Evolutionary conservation across 2,888 invertebrate genomes (phyloP), one percentile per base, ranked within the genome.

Genomic region (Leptarthrus brevirostris): DNA sequence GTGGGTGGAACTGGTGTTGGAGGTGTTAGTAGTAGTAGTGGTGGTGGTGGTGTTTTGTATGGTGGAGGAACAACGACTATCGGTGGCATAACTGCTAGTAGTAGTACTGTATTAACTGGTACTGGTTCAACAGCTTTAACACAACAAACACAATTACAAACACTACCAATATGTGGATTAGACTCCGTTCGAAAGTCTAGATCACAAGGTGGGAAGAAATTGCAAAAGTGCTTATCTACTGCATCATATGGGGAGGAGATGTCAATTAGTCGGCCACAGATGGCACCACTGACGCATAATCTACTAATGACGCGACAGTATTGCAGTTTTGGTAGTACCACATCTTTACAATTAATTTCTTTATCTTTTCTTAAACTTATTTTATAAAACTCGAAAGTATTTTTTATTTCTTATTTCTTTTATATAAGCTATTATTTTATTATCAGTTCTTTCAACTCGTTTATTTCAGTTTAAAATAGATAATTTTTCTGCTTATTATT

Each of bases 181-280:
- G 91, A 90, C 81, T 87, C 89, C 79, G 90, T 93, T 86, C 92
- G 93, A 86, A 92, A 94, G 86, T 93, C 94, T 86, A 93, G 94
- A 88, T 94, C 94, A 87, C 96, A 96, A 94, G 96, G 95, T 93
- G 95, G 93, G 90, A 92, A 92, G 88, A 92, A 92, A 89, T 92
- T 93, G 88, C 93, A 93, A 90, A 93, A 93, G 91, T 93, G 93
- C 90, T 91, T 93, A 87, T 93, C 93, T 87, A 92, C 93, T 85
- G 92, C 93, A 87, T 92, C 92, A 87, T 92, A 92, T 90, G 91
- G 91, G 87, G 92, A 90, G 86, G 88, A 89, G 82, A 82, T 83
- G 83, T 82, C 82, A 83, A 82, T 82, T 80, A 81, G 81, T 80
- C 82, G 81, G 77, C 79, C 79, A 78, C 81, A 80, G 78, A 79